Percentiles rank a stretch among this genome's conserved stretches.
phyloP scores from a whole-genome alignment of 1,140 invertebrate species.

The Melitaea cinxia region DNA sequence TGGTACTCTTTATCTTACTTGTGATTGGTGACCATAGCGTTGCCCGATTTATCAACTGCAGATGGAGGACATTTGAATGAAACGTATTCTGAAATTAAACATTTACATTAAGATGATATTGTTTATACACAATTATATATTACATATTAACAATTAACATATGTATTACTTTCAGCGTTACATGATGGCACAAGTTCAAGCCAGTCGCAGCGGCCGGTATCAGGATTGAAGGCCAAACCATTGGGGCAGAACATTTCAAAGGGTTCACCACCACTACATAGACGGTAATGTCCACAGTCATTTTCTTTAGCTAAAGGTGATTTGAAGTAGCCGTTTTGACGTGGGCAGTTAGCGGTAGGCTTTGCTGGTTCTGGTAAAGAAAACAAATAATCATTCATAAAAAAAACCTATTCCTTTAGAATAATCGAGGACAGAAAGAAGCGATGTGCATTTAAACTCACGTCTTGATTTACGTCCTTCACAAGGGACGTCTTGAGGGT shows the following conservation, averaged over 20 bases:
- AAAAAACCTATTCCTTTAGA: too few species aligned
- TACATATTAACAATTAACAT: neutral
- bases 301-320: conserved; percentile 82
- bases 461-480: conserved; percentile 42
- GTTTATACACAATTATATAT: neutral
- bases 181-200: conserved; percentile 88
- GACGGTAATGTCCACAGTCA: conserved; percentile 30
- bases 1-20: conserved; percentile 22
- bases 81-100: conserved; percentile 32
- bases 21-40: conserved; percentile 32
- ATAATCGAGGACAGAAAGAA: too few species aligned
- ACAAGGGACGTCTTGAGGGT: conserved; percentile 90
- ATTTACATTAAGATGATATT: too few species aligned
- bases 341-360: conserved; percentile 89
- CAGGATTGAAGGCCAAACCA: conserved; percentile 92
- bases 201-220: conserved; percentile 90
- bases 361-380: neutral
- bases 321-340: conserved; percentile 91
- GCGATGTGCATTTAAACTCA: too few species aligned
- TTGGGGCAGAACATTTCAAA: conserved; percentile 86
- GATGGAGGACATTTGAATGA: conserved; percentile 31
- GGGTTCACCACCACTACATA: conserved; percentile 86
- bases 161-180: conserved; percentile 84
- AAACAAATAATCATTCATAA: too few species aligned
- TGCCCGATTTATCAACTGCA: conserved; percentile 23